A percentile compares a stretch with the other conserved stretches of the same genome.
phyloP scores from a whole-genome alignment of 1,140 invertebrate genomes.

The Cotesia chilonis region DNA sequence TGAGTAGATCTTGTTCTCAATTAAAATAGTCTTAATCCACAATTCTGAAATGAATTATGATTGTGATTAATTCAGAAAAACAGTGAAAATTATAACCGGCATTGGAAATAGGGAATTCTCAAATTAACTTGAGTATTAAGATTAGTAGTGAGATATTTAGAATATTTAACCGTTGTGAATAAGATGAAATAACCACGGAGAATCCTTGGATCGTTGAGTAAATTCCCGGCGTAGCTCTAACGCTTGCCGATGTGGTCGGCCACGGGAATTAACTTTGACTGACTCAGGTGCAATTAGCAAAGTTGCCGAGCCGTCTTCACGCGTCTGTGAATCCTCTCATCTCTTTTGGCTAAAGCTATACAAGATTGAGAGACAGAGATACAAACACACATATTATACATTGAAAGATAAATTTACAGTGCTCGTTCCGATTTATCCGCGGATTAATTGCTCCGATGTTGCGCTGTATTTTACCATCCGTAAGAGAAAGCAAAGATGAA shows the following conservation, averaged over 20 bases:
- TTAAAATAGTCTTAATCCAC: too few species aligned
- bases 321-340: slow-evolving; percentile 27
- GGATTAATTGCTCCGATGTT: slow-evolving; percentile 28
- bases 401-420: too few species aligned
- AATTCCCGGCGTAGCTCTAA: slow-evolving; percentile 26
- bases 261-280: slow-evolving; percentile 37
- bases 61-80: too few species aligned
- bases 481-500: not conserved
- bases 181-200: slow-evolving; percentile 17
- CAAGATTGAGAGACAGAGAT: slow-evolving; percentile 1
- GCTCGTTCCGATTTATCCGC: slow-evolving; percentile 17
- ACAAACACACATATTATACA: too few species aligned
- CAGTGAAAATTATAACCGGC: too few species aligned
- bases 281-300: slow-evolving; percentile 40
- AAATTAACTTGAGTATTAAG: not conserved
- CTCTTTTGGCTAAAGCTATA: slow-evolving; percentile 19
- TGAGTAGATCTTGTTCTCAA: too few species aligned
- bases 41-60: too few species aligned
- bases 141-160: not conserved
- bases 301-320: slow-evolving; percentile 37
- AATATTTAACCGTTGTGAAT: slow-evolving; percentile 22
- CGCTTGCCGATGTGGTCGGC: slow-evolving; percentile 29
- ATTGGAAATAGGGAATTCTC: not conserved
- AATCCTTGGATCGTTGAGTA: slow-evolving; percentile 5
- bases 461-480: not conserved